These are phyloP conservation scores for Philopedon plagiatum DNA, from an alignment of 2,888 invertebrate species.

Conservation along the genomic window DNA sequence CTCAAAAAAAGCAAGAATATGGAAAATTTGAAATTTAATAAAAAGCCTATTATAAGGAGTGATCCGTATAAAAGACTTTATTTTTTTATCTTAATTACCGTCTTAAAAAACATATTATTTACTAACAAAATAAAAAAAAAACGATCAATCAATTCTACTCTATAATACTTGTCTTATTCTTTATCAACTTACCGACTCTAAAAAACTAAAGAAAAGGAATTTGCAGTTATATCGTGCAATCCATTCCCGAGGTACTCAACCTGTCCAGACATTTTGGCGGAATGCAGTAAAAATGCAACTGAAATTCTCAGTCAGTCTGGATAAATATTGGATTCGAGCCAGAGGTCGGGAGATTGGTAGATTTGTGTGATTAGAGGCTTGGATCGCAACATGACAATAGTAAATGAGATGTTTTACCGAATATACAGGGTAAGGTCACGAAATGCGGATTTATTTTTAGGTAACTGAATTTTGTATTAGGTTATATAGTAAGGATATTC, in stretches of 20 bases:
- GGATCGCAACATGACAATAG: not conserved
- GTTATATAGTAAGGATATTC: no score
- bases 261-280: constrained; percentile 9
- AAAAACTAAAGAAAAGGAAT: not conserved
- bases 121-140: no score
- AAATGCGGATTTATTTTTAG: not conserved
- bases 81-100: no score
- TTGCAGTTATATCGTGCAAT: not conserved
- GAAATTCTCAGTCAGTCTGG: constrained; percentile 12
- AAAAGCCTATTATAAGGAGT: no score
- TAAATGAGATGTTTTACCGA: not conserved
- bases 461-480: no score
- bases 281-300: constrained; percentile 19
- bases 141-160: not conserved
- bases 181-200: not conserved
- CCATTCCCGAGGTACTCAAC: constrained; percentile 11
- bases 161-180: not conserved
- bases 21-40: no score
- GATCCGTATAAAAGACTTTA: no score
- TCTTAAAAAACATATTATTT: no score
- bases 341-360: constrained; percentile 2
- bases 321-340: constrained; percentile 14
- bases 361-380: constrained; percentile 13
- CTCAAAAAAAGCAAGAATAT: no score
- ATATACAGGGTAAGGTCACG: not conserved